Conservation (phyloP, 2,113 vertebrate genomes). For the Brachyhypopomus gauderio region DNA sequence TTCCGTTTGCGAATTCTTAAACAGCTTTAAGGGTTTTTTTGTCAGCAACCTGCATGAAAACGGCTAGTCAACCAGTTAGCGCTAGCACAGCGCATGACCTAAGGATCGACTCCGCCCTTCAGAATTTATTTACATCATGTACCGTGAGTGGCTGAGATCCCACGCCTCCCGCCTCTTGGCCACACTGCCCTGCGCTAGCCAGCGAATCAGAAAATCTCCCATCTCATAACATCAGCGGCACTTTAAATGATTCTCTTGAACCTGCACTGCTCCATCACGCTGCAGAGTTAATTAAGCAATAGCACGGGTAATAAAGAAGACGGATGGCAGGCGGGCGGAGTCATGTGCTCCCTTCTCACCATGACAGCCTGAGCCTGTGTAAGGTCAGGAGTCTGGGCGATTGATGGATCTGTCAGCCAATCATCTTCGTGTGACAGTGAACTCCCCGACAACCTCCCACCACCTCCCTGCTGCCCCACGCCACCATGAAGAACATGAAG, state of each 20-base stretch:
- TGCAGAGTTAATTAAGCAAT: conserved; percentile 72
- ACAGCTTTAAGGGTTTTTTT: no score
- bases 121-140: conserved; percentile 25
- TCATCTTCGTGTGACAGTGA: conserved; percentile 52
- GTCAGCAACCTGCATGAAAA: background rate
- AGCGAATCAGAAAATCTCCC: conserved; percentile 43
- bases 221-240: conserved; percentile 64
- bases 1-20: no score
- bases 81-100: background rate
- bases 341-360: conserved; percentile 51
- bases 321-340: conserved; percentile 64
- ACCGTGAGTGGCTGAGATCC: conserved; percentile 2
- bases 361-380: conserved; percentile 66
- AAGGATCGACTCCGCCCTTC: background rate
- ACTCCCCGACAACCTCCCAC: conserved; percentile 20
- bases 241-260: conserved; percentile 73
- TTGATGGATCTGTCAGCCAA: conserved; percentile 71
- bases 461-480: background rate
- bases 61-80: background rate
- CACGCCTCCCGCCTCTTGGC: conserved; percentile 24
- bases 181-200: conserved; percentile 39
- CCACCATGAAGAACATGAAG: conserved; percentile 40
- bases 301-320: conserved; percentile 75
- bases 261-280: conserved; percentile 64
- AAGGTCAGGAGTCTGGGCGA: conserved; percentile 70